Percentiles rank a stretch among this genome's conserved stretches.
phyloP scores from a whole-genome alignment of 2,797 vertebrate genomes.

The Setipinna tenuifilis region DNA sequence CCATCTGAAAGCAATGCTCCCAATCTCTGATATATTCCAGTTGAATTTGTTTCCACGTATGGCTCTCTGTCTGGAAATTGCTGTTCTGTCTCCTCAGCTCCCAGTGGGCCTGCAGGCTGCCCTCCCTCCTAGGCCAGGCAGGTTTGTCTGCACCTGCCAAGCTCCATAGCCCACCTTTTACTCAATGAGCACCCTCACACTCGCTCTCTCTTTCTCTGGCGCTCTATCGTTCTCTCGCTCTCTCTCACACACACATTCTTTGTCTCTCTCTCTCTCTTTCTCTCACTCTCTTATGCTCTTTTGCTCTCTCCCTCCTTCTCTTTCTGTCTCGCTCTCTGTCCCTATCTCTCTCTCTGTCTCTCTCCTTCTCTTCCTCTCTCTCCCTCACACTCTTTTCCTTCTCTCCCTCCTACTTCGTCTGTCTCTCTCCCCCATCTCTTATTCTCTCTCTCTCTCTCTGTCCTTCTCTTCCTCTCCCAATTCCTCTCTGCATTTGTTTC shows the following conservation, averaged over 20 bases:
- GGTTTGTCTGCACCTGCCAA: not conserved
- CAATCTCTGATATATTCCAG: not conserved
- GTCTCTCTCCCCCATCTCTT: too few relatives aligned
- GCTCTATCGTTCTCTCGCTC: constrained; percentile 23
- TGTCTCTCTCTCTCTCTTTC: not conserved
- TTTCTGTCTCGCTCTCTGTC: not conserved
- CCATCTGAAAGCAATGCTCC: not conserved
- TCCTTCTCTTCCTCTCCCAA: too few relatives aligned
- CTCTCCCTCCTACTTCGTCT: not conserved
- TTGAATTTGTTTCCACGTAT: not conserved
- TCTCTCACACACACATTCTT: not conserved
- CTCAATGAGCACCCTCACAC: not conserved
- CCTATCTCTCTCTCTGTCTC: too few relatives aligned
- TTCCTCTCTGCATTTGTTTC: too few relatives aligned
- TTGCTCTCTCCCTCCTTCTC: not conserved
- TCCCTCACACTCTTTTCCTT: too few relatives aligned
- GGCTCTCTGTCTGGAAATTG: not conserved
- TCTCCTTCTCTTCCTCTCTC: not conserved
- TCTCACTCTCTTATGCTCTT: too few relatives aligned
- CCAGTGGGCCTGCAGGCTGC: not conserved
- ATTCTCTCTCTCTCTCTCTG: too few relatives aligned
- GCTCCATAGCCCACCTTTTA: not conserved
- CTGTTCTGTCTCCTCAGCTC: not conserved
- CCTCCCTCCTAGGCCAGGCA: not conserved
- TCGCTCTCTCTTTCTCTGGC: not conserved